Conservation (phyloP, 1,140 invertebrate genomes). For the Lanistes nyassanus region DNA sequence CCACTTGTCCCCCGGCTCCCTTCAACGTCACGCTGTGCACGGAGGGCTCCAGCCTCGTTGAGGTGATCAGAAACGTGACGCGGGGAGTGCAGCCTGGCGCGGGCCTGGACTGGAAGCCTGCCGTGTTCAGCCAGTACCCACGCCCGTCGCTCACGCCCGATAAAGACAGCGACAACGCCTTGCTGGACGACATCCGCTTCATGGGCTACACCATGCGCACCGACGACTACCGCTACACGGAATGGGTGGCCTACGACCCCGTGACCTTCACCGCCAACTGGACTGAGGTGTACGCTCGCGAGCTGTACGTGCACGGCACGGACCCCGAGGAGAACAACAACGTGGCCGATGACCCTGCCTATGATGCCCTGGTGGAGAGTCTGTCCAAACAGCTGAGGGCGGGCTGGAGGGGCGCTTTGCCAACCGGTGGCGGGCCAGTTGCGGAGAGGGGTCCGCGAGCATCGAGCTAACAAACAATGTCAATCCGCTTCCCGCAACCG, state of each 20-base stretch:
- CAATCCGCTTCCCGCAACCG: too few species aligned
- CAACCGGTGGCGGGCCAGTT: too few species aligned
- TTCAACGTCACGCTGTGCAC: conserved; percentile 69
- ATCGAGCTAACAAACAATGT: too few species aligned
- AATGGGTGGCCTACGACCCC: conserved; percentile 73
- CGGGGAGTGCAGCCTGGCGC: not conserved
- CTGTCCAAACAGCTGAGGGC: conserved; percentile 40
- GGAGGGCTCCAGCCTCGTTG: conserved; percentile 78
- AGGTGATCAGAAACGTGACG: conserved; percentile 25
- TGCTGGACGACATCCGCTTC: conserved; percentile 60
- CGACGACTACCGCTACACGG: conserved; percentile 77
- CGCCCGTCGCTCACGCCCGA: conserved; percentile 72
- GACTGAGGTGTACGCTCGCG: conserved; percentile 73
- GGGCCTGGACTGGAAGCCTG: conserved; percentile 11
- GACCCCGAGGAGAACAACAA: conserved; percentile 79
- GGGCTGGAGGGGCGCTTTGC: conserved; percentile 45
- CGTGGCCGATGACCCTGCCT: conserved; percentile 64
- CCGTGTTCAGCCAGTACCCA: conserved; percentile 30
- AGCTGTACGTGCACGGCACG: conserved; percentile 67
- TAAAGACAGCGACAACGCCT: conserved; percentile 75
- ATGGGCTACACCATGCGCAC: conserved; percentile 84
- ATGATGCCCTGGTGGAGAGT: conserved; percentile 33
- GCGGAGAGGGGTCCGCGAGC: too few species aligned
- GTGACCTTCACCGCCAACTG: conserved; percentile 70
- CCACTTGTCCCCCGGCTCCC: conserved; percentile 70